Conservation (phyloP, 2,797 vertebrate species). For the Chromis chromis region DNA sequence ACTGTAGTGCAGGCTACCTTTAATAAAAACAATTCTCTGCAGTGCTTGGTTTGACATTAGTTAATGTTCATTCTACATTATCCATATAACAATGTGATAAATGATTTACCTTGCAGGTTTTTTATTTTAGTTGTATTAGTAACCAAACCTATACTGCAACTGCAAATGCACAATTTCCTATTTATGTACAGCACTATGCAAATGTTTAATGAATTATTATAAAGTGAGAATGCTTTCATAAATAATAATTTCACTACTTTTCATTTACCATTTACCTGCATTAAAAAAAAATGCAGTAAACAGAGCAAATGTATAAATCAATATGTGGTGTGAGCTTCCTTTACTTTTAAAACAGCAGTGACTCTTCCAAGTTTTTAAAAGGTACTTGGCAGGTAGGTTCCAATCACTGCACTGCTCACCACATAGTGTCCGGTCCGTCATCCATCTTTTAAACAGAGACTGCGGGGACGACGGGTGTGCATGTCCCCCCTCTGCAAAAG, state of each 20-base stretch:
- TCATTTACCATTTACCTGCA: neutral
- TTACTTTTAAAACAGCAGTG: neutral
- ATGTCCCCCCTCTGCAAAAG: neutral
- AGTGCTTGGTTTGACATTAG: neutral
- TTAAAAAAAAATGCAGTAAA: neutral
- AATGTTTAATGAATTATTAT: neutral
- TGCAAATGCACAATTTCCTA: no score
- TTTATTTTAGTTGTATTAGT: neutral
- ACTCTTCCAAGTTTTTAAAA: neutral
- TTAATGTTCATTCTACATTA: no score
- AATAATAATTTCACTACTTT: neutral
- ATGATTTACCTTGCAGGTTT: neutral
- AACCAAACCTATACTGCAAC: neutral
- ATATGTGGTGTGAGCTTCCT: neutral
- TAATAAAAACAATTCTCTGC: neutral
- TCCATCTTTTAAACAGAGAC: neutral
- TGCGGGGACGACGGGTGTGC: neutral
- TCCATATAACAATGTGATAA: neutral
- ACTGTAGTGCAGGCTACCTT: neutral
- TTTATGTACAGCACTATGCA: neutral
- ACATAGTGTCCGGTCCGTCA: neutral
- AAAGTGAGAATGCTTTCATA: neutral
- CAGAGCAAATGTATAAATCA: neutral
- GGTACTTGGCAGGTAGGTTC: neutral
- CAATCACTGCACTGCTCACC: neutral